phyloP scores from a whole-genome alignment of 2,113 vertebrate genomes.

The Anseranas semipalmata region DNA sequence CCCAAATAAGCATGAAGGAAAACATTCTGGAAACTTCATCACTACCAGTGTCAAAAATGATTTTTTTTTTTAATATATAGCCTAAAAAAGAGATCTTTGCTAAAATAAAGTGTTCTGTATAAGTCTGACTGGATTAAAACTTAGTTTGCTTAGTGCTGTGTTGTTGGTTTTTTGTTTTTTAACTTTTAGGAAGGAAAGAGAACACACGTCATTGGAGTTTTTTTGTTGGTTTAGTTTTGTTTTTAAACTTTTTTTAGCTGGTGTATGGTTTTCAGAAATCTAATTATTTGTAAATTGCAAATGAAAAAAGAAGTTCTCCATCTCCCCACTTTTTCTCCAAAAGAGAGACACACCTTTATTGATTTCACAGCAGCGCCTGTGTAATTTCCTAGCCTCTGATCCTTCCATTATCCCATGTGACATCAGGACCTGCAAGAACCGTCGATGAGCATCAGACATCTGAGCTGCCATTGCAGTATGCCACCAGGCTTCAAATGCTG shows the following conservation, averaged over 20 bases:
- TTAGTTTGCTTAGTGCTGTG: background rate
- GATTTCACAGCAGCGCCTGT: conserved; percentile 82
- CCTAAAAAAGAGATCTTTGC: background rate
- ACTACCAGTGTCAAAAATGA: background rate
- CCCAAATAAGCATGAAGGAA: background rate
- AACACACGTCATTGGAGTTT: background rate
- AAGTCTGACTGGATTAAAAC: background rate
- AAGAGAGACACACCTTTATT: conserved; percentile 78
- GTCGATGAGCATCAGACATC: conserved; percentile 86
- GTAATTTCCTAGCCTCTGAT: conserved; percentile 67
- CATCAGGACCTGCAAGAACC: conserved; percentile 91
- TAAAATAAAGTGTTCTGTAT: background rate
- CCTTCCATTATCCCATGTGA: conserved; percentile 82
- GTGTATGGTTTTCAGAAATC: background rate
- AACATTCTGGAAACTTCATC: background rate
- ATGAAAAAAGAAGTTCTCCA: background rate
- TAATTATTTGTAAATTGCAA: background rate
- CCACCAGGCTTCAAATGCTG: background rate
- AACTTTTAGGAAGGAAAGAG: background rate
- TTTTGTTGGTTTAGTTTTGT: background rate
- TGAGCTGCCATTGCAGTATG: conserved; percentile 52
- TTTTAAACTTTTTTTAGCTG: background rate
- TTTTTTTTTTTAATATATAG: background rate
- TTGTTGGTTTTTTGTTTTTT: background rate
- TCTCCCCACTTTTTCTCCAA: too few species aligned